A percentile compares a stretch with the other conserved stretches of the same genome.
These are phyloP conservation scores for Sardinella longiceps DNA, from an alignment of 2,797 vertebrate species.

Conservation along the genomic window DNA sequence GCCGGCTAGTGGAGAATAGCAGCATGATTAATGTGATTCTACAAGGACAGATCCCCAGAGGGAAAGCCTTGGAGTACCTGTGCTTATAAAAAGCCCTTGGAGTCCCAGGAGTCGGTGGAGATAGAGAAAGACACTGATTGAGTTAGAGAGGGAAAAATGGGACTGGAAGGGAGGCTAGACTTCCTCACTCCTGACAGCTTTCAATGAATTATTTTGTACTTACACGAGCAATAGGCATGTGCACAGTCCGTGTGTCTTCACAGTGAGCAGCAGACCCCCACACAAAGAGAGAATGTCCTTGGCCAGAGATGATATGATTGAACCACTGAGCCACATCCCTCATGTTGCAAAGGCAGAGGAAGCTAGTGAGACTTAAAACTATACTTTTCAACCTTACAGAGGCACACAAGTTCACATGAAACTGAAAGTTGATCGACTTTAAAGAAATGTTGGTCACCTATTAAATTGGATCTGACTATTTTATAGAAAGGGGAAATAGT, in stretches of 20 bases:
- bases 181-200: neutral
- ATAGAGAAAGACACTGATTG: constrained; percentile 44
- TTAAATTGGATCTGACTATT: constrained; percentile 56
- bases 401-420: neutral
- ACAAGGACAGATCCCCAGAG: constrained; percentile 62
- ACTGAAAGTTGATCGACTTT: neutral
- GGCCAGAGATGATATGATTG: neutral
- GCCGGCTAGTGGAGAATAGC: constrained; percentile 46
- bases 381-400: neutral
- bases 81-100: constrained; percentile 56
- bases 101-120: constrained; percentile 51
- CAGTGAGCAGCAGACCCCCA: neutral
- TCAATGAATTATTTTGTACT: constrained; percentile 32
- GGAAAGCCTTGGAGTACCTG: constrained; percentile 48
- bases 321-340: neutral
- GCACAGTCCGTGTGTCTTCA: neutral
- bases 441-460: constrained; percentile 55
- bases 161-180: constrained; percentile 2
- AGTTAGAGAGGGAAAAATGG: constrained; percentile 31
- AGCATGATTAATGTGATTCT: constrained; percentile 63
- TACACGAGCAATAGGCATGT: constrained; percentile 2
- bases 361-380: neutral
- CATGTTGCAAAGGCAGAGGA: neutral
- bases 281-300: neutral
- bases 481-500: constrained; percentile 39